Conservation (phyloP, 2,113 vertebrate species). For the Maccullochella peelii region DNA sequence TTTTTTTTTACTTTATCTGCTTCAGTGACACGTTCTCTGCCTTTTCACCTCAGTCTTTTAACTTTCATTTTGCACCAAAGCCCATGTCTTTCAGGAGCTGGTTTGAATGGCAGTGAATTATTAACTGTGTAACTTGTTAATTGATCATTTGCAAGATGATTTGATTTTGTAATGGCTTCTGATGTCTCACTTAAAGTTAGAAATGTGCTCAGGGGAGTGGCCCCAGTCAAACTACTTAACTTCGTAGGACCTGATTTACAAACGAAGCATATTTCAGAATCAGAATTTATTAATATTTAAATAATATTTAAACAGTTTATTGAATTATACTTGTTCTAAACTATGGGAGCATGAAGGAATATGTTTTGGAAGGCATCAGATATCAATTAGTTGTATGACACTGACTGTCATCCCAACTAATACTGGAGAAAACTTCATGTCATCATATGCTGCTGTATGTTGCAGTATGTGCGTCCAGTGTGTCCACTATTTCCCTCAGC, state of each 20-base stretch:
- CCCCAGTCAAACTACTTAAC: not conserved
- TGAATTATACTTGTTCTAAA: constrained; percentile 6
- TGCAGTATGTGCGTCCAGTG: not conserved
- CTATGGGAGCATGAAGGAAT: not conserved
- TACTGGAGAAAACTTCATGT: not conserved
- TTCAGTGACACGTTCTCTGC: not conserved
- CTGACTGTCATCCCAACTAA: not conserved
- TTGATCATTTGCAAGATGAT: constrained; percentile 15
- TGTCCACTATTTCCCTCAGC: not conserved
- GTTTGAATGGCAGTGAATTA: constrained; percentile 1
- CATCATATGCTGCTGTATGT: not conserved
- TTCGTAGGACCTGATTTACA: constrained; percentile 7
- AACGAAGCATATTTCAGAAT: not conserved
- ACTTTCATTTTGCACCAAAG: constrained; percentile 21
- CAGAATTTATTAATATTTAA: no score
- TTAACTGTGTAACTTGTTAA: constrained; percentile 19
- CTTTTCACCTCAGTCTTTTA: not conserved
- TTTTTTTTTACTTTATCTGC: not conserved
- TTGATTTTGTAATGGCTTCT: constrained; percentile 29
- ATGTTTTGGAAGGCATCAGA: not conserved
- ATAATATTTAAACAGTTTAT: not conserved
- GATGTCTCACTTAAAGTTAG: not conserved
- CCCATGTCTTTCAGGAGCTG: not conserved
- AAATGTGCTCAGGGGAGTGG: not conserved
- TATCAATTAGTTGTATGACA: not conserved